phyloP scores from a whole-genome alignment of 37 sponge, comb jelly and placozoan species.

The Corticium candelabrum region DNA sequence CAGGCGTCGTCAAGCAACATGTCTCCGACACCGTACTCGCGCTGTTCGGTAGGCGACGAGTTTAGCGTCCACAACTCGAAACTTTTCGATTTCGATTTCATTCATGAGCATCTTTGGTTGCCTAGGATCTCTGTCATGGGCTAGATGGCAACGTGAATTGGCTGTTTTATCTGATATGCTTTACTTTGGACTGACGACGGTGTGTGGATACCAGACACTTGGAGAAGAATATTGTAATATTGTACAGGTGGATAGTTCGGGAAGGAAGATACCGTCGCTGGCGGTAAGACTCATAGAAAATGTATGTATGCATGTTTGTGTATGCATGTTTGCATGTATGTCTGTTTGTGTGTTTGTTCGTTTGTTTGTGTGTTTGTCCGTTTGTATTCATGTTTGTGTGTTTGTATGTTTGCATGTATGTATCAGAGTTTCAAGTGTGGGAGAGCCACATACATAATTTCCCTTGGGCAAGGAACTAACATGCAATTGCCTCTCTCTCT shows the following conservation, averaged over 20 bases:
- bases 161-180: background rate
- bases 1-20: background rate
- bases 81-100: too few species aligned
- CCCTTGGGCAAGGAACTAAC: too few species aligned
- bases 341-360: background rate
- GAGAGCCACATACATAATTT: too few species aligned
- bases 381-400: too few species aligned
- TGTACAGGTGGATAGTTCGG: conserved; percentile 46
- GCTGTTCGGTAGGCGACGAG: too few species aligned
- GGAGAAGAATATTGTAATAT: conserved; percentile 80
- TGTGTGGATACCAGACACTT: conserved; percentile 52
- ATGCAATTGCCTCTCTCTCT: too few species aligned
- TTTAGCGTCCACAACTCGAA: background rate
- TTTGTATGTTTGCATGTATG: too few species aligned
- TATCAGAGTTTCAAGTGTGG: too few species aligned
- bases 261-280: background rate
- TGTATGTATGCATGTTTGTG: background rate
- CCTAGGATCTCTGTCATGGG: background rate
- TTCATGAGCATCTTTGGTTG: too few species aligned
- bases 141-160: background rate
- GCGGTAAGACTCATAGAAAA: background rate
- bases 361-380: too few species aligned
- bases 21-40: too few species aligned
- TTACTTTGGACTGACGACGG: background rate
- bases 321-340: background rate